These are phyloP conservation scores for Brachirus orientalis DNA, from an alignment of 2,113 vertebrate genomes.

Conservation along the genomic window DNA sequence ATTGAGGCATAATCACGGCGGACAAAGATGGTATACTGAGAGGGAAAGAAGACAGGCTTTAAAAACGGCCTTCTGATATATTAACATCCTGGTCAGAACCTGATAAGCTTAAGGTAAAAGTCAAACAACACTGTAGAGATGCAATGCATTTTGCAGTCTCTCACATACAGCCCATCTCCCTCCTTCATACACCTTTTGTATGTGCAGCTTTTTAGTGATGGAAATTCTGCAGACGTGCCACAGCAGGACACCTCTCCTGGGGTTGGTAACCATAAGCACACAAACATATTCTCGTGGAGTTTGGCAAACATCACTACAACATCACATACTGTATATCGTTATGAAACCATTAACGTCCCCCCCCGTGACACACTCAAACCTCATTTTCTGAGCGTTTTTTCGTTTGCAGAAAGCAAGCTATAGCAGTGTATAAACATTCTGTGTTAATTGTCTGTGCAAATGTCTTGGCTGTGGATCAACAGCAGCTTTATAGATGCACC, in stretches of 20 bases:
- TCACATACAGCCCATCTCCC: not conserved
- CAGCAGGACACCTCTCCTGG: slow-evolving; percentile 55
- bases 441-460: slow-evolving; percentile 62
- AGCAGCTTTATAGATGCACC: slow-evolving; percentile 52
- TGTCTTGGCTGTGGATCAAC: slow-evolving; percentile 56
- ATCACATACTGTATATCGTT: not conserved
- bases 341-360: not conserved
- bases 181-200: not conserved
- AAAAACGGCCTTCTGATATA: slow-evolving; percentile 20
- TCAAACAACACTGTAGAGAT: slow-evolving; percentile 22
- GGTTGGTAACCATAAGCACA: slow-evolving; percentile 55
- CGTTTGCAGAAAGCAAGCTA: slow-evolving; percentile 35
- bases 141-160: slow-evolving; percentile 1
- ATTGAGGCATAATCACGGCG: slow-evolving; percentile 32
- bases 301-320: slow-evolving; percentile 18
- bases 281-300: slow-evolving; percentile 38
- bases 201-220: slow-evolving; percentile 33
- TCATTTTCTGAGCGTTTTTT: slow-evolving; percentile 12
- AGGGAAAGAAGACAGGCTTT: slow-evolving; percentile 23
- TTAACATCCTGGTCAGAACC: not conserved
- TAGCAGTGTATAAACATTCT: slow-evolving; percentile 37
- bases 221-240: slow-evolving; percentile 57
- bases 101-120: slow-evolving; percentile 23
- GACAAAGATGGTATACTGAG: slow-evolving; percentile 15
- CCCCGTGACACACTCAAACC: not conserved